Conservation (phyloP, 2,797 vertebrate species). For the Carapus acus region DNA sequence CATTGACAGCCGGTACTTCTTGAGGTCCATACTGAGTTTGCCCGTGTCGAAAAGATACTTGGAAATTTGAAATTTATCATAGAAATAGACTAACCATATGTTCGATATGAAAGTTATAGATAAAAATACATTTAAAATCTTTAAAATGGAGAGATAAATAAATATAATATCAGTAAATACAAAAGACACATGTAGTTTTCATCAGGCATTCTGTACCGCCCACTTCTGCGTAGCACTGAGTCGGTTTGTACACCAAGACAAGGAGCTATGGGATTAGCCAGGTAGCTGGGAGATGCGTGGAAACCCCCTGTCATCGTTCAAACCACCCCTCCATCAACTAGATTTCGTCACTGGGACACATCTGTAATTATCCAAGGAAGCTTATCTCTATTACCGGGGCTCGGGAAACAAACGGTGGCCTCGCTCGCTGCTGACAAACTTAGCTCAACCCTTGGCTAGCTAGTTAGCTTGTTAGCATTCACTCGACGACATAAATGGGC, state of each 20-base stretch:
- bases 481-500: constrained; percentile 51
- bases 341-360: background rate
- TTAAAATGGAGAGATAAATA: background rate
- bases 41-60: background rate
- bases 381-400: background rate
- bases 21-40: background rate
- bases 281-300: constrained; percentile 42
- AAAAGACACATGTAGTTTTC: constrained; percentile 14
- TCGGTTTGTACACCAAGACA: constrained; percentile 37
- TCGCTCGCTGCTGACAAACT: constrained; percentile 20
- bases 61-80: background rate
- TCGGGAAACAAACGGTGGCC: background rate
- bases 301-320: constrained; percentile 24
- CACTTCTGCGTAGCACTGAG: constrained; percentile 47
- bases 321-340: constrained; percentile 15
- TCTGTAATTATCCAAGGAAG: background rate
- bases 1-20: constrained; percentile 11
- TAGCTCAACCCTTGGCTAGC: constrained; percentile 43
- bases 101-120: background rate
- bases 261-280: constrained; percentile 56
- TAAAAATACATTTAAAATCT: background rate
- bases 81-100: background rate
- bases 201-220: constrained; percentile 46
- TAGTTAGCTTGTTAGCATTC: constrained; percentile 32
- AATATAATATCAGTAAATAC: background rate